Conservation (phyloP, 2,113 vertebrate species). For the Glaucomys volans region DNA sequence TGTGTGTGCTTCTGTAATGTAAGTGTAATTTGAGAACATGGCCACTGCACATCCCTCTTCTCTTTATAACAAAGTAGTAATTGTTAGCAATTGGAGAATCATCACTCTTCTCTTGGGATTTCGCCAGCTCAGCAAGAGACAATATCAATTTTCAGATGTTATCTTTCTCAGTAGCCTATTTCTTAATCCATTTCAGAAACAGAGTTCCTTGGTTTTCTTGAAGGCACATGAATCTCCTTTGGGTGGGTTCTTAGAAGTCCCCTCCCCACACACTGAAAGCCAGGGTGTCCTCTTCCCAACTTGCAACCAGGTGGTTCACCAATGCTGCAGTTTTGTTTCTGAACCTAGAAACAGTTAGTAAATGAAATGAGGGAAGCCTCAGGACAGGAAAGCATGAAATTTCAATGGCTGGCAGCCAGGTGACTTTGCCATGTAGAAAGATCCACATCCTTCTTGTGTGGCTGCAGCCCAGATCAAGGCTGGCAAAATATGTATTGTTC, state of each 20-base stretch:
- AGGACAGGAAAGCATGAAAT: constrained; percentile 64
- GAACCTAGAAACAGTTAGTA: constrained; percentile 53
- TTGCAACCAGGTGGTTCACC: constrained; percentile 27
- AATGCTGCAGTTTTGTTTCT: constrained; percentile 54
- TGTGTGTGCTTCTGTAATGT: constrained; percentile 12
- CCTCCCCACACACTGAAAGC: background rate
- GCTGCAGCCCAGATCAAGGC: background rate
- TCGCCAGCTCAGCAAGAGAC: constrained; percentile 73
- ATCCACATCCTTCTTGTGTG: constrained; percentile 61
- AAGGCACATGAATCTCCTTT: constrained; percentile 30
- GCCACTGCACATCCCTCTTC: background rate
- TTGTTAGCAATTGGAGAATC: constrained; percentile 74
- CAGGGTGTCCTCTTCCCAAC: background rate
- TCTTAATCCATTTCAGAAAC: constrained; percentile 69
- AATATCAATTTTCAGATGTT: constrained; percentile 76
- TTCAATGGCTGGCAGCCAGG: constrained; percentile 66
- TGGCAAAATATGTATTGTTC: background rate
- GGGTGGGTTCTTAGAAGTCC: background rate
- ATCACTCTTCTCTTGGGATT: constrained; percentile 66
- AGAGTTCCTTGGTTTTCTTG: constrained; percentile 47
- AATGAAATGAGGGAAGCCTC: constrained; percentile 56
- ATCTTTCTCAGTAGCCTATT: constrained; percentile 64
- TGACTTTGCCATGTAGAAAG: background rate
- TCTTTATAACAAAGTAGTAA: constrained; percentile 77
- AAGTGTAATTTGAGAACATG: constrained; percentile 63